Base-by-base conservation (phyloP, 1,140 invertebrate species). In the Drosophila santomea region DNA sequence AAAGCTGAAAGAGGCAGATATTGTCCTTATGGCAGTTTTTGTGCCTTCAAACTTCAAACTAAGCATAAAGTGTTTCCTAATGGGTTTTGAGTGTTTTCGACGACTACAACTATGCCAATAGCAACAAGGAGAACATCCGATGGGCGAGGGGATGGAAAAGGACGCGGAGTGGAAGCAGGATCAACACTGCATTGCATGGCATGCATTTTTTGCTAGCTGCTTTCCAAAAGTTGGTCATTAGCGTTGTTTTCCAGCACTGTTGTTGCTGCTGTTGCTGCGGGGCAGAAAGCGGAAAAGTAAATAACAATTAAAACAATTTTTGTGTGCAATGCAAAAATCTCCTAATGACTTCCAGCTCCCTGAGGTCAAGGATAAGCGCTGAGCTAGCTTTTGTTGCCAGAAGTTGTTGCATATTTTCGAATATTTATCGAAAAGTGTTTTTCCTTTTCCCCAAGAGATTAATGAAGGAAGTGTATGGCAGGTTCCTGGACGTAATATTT, bases 21-120 rank as follows among this genome's bases (percentile, higher is more conserved):
- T 11, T 44, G 17, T 39, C 20, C 17, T n/a, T 66, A 48, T 12
- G 32, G 15, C 36, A 36, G 20, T 48, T 28, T 36, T 47, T 39
- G 45, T 74, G 44, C 71, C 75, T 76, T 45, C 73, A 74, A 88
- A 88, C 84, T 88, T 88, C 74, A 88, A 89, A 84, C 84, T 88
- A 84, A 86, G 80, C 84, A 89, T 89, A 89, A 88, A 88, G 80
- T 88, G 84, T 88, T 83, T 73, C 84, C 84, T 88, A 88, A 88
- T 88, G 84, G 84, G 84, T 88, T 88, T 88, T 88, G 84, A 89
- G 84, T 88, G 84, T 88, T 88, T 89, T 89, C 76, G 84, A 88
- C 84, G 58, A 89, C 84, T 79, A 64, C 52, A 50, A 60, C 64
- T 63, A 69, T 52, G 69, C 63, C 64, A 63, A 50, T 72, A 54